Evolutionary conservation across 2,113 vertebrate species (phyloP).

Genomic region (Gnathonemus echidnorhynchus): DNA sequence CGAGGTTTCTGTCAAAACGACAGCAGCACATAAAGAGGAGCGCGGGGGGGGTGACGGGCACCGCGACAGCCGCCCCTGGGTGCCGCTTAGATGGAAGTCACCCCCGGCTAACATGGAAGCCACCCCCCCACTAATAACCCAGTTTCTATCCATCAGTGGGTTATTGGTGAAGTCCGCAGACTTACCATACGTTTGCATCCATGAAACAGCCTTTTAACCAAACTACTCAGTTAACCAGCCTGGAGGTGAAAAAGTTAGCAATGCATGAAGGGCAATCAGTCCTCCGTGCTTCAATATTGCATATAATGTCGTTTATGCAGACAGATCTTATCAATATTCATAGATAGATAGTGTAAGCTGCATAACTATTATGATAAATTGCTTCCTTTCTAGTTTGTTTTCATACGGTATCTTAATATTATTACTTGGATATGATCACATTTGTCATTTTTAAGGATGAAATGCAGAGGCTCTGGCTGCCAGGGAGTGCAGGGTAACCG

Average conservation of each 20-base stretch:
- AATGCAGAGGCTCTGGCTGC: background rate
- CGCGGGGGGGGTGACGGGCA: background rate
- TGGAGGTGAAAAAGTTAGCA: background rate
- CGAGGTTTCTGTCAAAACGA: background rate
- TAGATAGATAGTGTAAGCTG: background rate
- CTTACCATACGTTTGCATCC: background rate
- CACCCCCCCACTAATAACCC: background rate
- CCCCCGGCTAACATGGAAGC: too few relatives aligned
- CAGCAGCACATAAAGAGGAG: background rate
- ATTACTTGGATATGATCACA: background rate
- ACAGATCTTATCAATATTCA: background rate
- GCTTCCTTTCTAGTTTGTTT: background rate
- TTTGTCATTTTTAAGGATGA: background rate
- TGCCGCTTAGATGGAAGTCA: background rate
- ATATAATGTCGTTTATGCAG: background rate
- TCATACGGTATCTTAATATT: background rate
- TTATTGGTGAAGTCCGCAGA: background rate
- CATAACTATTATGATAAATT: background rate
- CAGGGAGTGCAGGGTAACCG: background rate
- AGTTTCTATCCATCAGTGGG: background rate
- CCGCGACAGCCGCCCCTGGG: background rate
- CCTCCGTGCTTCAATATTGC: background rate
- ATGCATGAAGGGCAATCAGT: background rate
- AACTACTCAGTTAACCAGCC: background rate
- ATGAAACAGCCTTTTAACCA: background rate